Conservation (phyloP, 2,888 invertebrate species). For the Galerucella pusilla region DNA sequence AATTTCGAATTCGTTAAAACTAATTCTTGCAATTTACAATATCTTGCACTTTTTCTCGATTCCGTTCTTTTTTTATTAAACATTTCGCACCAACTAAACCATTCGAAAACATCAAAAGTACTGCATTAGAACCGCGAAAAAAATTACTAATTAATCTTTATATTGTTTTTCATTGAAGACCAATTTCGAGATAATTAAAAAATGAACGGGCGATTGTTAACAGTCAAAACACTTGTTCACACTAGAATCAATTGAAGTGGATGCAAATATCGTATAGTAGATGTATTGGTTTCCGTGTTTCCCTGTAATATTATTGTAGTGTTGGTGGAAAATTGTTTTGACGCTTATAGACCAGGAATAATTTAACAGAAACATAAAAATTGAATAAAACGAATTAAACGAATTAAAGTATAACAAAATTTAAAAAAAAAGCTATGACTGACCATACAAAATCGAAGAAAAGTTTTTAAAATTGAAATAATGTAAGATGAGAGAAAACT, state of each 20-base stretch:
- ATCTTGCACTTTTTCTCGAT: constrained; percentile 48
- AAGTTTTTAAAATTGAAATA: too few relatives aligned
- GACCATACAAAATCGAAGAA: too few relatives aligned
- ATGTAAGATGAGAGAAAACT: too few relatives aligned
- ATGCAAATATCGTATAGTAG: constrained; percentile 23
- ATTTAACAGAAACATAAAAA: background rate
- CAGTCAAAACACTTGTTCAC: constrained; percentile 40
- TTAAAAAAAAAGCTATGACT: too few relatives aligned
- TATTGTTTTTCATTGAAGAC: constrained; percentile 47
- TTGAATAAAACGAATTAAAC: background rate
- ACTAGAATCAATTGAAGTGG: constrained; percentile 40
- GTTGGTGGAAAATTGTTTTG: constrained; percentile 42
- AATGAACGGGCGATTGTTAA: constrained; percentile 34
- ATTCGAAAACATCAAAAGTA: background rate
- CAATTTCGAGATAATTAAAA: constrained; percentile 44
- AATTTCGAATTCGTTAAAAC: constrained; percentile 66
- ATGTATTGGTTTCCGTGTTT: constrained; percentile 57
- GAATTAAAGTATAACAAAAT: too few relatives aligned
- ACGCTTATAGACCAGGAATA: constrained; percentile 8
- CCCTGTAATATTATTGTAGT: constrained; percentile 54
- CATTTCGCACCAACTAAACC: constrained; percentile 42
- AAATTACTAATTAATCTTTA: constrained; percentile 29
- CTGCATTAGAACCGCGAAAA: constrained; percentile 32
- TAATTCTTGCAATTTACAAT: constrained; percentile 62
- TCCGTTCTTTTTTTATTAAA: constrained; percentile 46